Conservation (phyloP, 2,113 vertebrate genomes). For the Lipophrys pholis region DNA sequence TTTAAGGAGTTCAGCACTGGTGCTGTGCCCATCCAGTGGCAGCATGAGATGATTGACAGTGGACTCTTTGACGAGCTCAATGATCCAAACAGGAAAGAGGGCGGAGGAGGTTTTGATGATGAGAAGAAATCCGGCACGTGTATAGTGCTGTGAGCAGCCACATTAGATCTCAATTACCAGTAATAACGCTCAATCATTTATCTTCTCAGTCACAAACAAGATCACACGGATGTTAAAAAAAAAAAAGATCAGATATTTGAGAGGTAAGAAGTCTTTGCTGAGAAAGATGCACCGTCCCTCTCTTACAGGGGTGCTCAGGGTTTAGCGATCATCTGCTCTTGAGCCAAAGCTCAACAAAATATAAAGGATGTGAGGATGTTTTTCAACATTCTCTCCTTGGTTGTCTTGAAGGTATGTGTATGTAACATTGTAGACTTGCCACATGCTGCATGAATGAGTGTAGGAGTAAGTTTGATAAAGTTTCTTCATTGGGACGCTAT, state of each 20-base stretch:
- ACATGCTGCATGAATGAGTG: slow-evolving; percentile 15
- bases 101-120: slow-evolving; percentile 58
- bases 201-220: slow-evolving; percentile 41
- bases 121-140: slow-evolving; percentile 90
- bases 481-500: slow-evolving; percentile 5
- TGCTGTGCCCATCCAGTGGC: slow-evolving; percentile 89
- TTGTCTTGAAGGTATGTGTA: slow-evolving; percentile 25
- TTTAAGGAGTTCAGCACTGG: slow-evolving; percentile 92
- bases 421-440: slow-evolving; percentile 43
- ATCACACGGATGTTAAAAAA: slow-evolving; percentile 27
- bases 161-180: slow-evolving; percentile 2
- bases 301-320: slow-evolving; percentile 22
- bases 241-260: slow-evolving; percentile 26
- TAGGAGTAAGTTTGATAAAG: slow-evolving; percentile 17
- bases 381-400: slow-evolving; percentile 33
- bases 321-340: slow-evolving; percentile 37
- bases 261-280: slow-evolving; percentile 19
- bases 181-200: slow-evolving; percentile 27
- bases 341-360: slow-evolving; percentile 23
- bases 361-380: slow-evolving; percentile 23
- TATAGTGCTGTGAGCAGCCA: slow-evolving; percentile 84
- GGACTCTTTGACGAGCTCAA: slow-evolving; percentile 93
- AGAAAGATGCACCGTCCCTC: slow-evolving; percentile 4
- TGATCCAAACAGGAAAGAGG: slow-evolving; percentile 86
- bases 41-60: slow-evolving; percentile 91